Conservation (phyloP, 1,140 invertebrate genomes). For the Orussus abietinus region DNA sequence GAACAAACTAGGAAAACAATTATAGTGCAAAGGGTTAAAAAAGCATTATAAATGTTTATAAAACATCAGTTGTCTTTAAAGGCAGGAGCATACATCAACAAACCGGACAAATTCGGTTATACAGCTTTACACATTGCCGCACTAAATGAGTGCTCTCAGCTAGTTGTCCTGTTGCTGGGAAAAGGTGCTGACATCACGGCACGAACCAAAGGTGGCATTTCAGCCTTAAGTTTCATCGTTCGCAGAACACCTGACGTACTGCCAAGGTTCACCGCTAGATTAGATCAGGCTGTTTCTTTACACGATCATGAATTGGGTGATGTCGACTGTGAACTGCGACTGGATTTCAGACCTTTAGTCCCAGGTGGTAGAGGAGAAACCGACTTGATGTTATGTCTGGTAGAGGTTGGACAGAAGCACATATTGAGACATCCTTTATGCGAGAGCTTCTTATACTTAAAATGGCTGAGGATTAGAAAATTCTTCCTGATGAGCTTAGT, state of each 20-base stretch:
- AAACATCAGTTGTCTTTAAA: slow-evolving; percentile 44
- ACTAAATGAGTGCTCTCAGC: slow-evolving; percentile 74
- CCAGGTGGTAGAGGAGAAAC: slow-evolving; percentile 65
- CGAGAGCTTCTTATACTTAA: slow-evolving; percentile 75
- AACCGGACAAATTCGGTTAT: slow-evolving; percentile 73
- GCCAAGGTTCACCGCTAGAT: slow-evolving; percentile 63
- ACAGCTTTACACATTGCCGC: slow-evolving; percentile 79
- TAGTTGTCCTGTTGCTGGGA: slow-evolving; percentile 69
- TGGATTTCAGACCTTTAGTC: slow-evolving; percentile 70
- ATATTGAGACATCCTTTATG: slow-evolving; percentile 76
- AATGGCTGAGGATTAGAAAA: slow-evolving; percentile 78
- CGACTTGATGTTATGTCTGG: slow-evolving; percentile 68
- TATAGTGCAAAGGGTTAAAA: too few relatives aligned
- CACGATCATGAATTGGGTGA: slow-evolving; percentile 79
- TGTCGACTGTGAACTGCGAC: slow-evolving; percentile 74
- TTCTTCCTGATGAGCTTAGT: slow-evolving; percentile 77
- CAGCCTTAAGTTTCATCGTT: slow-evolving; percentile 75
- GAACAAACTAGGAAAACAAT: too few relatives aligned
- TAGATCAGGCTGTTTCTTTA: slow-evolving; percentile 73
- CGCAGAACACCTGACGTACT: slow-evolving; percentile 76
- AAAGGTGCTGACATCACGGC: slow-evolving; percentile 79
- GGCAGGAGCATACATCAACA: slow-evolving; percentile 72
- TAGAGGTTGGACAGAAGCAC: slow-evolving; percentile 71
- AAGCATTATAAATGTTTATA: background rate
- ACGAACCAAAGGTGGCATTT: slow-evolving; percentile 73